These are phyloP conservation scores for Gymnothorax reevesii DNA, from an alignment of 2,797 vertebrate genomes.

Conservation along the genomic window DNA sequence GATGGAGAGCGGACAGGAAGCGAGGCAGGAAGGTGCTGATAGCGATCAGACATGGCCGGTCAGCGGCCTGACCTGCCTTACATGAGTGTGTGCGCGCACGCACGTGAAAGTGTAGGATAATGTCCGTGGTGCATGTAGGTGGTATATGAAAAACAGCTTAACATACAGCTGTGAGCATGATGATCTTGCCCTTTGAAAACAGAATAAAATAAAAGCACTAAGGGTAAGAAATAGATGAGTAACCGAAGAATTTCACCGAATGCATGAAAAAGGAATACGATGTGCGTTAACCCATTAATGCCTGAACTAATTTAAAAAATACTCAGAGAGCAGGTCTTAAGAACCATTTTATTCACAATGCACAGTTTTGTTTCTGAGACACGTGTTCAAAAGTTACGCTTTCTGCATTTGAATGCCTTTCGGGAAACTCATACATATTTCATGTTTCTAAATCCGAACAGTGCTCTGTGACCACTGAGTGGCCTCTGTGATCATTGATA, in stretches of 20 bases:
- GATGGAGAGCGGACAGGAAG: not conserved
- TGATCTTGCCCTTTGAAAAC: not conserved
- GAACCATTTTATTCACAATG: no score
- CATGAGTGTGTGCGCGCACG: not conserved
- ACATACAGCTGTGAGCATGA: not conserved
- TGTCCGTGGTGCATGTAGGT: not conserved
- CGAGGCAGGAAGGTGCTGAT: not conserved
- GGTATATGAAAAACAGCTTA: not conserved
- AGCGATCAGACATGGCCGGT: not conserved
- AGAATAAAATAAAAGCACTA: not conserved
- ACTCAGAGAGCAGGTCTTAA: no score
- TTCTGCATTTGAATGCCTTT: no score
- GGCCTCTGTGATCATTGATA: no score
- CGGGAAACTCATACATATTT: no score
- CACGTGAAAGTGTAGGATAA: not conserved
- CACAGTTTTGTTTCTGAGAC: no score
- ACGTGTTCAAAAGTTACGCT: no score
- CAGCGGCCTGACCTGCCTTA: no score
- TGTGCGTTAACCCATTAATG: no score
- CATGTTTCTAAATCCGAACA: no score
- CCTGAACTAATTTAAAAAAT: no score
- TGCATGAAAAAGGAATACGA: not conserved
- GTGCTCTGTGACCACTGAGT: no score
- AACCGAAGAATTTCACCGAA: not conserved
- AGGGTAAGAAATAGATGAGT: not conserved